Evolutionary conservation across 2,888 invertebrate species (phyloP).

Genomic region (Pedicia rivosa): DNA sequence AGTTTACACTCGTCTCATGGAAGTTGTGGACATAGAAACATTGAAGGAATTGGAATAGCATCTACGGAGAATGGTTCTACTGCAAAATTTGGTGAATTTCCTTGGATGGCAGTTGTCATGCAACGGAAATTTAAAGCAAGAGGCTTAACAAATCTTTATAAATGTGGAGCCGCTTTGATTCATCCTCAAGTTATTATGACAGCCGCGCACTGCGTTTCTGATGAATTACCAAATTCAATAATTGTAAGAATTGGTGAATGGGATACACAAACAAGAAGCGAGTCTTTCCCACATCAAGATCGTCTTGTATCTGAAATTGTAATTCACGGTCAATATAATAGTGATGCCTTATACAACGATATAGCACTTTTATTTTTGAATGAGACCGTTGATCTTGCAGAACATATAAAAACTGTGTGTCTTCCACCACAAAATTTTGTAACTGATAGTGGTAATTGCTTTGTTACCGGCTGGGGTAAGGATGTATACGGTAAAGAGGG

Average conservation of each 20-base stretch:
- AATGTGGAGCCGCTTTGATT: conserved; percentile 61
- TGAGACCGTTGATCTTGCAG: conserved; percentile 37
- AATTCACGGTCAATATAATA: conserved; percentile 40
- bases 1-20: too few species aligned
- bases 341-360: conserved; percentile 51
- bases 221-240: too few species aligned
- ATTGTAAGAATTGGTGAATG: conserved; percentile 50
- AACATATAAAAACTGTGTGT: conserved; percentile 50
- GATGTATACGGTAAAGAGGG: conserved; percentile 30
- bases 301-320: conserved; percentile 35
- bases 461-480: conserved; percentile 61
- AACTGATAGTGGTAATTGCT: conserved; percentile 39
- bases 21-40: too few species aligned
- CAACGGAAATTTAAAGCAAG: conserved; percentile 16
- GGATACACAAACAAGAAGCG: conserved; percentile 53
- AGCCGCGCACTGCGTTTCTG: too few species aligned
- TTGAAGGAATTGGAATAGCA: too few species aligned
- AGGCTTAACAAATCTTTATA: conserved; percentile 36
- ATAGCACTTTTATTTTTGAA: conserved; percentile 46
- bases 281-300: conserved; percentile 48
- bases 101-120: conserved; percentile 61
- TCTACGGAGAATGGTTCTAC: too few species aligned
- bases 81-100: conserved; percentile 47
- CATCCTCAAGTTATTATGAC: too few species aligned
- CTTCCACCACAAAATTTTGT: conserved; percentile 47